Base-by-base conservation (phyloP, 2,113 vertebrate genomes). In the Alligator sinensis region DNA sequence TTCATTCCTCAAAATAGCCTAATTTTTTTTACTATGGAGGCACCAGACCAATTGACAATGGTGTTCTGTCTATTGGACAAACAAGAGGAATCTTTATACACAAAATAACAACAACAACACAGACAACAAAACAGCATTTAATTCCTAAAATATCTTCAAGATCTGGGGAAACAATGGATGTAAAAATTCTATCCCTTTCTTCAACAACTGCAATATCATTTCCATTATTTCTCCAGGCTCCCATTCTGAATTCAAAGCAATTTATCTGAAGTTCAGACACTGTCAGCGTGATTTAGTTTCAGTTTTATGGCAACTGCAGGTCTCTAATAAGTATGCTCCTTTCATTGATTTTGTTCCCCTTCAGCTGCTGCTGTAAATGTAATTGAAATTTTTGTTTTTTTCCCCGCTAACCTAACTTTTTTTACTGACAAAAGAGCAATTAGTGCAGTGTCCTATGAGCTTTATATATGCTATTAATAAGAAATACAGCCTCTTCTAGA, bases 341-440 rank as follows among this genome's bases (percentile, higher is more conserved):
- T 97, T 97, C 98, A 98, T 98, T 98, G 98, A 98, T 98, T 98
- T 98, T 98, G 94, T 96, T 98, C 97, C 96, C 96, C 96, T 98
- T 98, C 98, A 97, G 97, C 93, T 98, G 96, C 95, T 96, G 94
- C 96, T 97, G 74, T 97, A 98, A 98, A 97, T 96, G 97, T 98
- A 98, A 98, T 98, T 98, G 98, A 98, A 98, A 94, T 96, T 98
- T 98, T 95, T 77, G 28, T 0, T 9, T 91, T 82, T 83, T 96
- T 76, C 19, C 60, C 57, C 75, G 38, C 38, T 95, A 94, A 96
- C 96, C 94, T 94, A 92, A 84, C 84, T 92, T 95, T 90, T 97
- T 92, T 83, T 72, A 94, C 77, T 95, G 94, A 88, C 59, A 82
- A 93, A 84, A 91, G 70, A 97, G 75, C 83, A 97, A 96, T 96